Conservation (phyloP, 2,113 vertebrate species). For the Fulica atra region DNA sequence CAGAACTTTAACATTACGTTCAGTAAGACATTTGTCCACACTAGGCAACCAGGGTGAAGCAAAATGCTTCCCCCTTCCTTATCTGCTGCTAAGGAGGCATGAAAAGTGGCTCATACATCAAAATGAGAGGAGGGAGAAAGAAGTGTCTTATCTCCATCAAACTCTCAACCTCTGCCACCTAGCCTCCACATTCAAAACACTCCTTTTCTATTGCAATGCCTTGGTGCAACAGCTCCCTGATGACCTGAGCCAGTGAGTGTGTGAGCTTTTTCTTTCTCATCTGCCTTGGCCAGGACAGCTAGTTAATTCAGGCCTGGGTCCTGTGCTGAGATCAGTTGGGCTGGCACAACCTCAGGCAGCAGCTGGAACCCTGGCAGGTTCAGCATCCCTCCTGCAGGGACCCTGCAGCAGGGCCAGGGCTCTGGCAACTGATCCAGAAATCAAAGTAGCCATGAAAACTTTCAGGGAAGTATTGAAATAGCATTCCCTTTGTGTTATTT, state of each 20-base stretch:
- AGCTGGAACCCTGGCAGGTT: neutral
- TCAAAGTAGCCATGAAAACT: neutral
- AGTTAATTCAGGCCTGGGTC: neutral
- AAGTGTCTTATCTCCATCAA: neutral
- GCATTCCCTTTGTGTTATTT: neutral
- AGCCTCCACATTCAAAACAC: neutral
- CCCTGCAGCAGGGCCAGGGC: neutral
- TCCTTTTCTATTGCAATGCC: neutral
- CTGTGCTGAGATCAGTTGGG: neutral
- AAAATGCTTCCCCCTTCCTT: neutral
- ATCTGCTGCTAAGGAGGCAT: neutral
- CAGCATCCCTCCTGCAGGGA: neutral
- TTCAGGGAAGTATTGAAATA: neutral
- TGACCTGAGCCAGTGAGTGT: fast-evolving
- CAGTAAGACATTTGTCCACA: neutral
- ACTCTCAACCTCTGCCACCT: neutral
- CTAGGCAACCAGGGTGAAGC: neutral
- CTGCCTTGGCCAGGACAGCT: fast-evolving
- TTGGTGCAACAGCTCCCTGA: neutral
- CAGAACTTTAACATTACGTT: neutral
- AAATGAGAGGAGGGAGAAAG: neutral
- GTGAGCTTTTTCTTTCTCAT: neutral
- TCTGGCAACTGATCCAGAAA: neutral
- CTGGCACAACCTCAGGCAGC: neutral
- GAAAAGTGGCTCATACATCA: neutral